These are phyloP conservation scores for Sula dactylatra DNA, from an alignment of 2,113 vertebrate genomes.

Conservation along the genomic window DNA sequence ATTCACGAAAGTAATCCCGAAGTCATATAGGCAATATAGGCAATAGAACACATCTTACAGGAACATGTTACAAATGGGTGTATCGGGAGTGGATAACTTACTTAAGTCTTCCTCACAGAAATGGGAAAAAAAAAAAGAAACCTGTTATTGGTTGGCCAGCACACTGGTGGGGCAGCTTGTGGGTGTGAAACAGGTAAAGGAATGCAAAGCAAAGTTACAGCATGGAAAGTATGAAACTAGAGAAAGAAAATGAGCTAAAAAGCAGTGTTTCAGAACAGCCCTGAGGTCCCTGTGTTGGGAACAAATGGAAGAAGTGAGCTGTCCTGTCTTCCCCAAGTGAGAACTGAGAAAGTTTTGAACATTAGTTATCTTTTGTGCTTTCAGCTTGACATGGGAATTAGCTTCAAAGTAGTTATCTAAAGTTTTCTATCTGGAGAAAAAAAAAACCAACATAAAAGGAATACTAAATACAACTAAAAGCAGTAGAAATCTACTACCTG, in stretches of 20 bases:
- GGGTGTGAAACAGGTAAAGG: background rate
- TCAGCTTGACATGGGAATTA: background rate
- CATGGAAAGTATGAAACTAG: background rate
- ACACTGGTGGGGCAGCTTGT: background rate
- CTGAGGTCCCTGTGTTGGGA: background rate
- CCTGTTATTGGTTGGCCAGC: background rate
- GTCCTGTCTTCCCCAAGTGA: background rate
- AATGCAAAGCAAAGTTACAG: background rate
- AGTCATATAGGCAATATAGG: background rate
- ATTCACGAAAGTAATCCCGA: background rate
- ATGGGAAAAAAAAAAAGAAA: background rate
- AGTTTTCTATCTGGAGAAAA: background rate
- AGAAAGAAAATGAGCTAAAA: background rate
- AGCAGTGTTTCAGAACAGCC: background rate
- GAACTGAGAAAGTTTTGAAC: background rate
- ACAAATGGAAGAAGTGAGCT: background rate
- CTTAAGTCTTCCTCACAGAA: background rate
- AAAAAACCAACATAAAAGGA: background rate
- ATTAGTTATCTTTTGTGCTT: background rate
- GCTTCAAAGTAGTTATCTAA: constrained; percentile 30
- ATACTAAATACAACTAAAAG: background rate
- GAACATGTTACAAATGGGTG: background rate
- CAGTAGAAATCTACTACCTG: background rate
- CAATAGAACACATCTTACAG: background rate
- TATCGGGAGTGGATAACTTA: background rate